Evolutionary conservation across 2,797 vertebrate genomes (phyloP).

Genomic region (Dendrocincla fuliginosa): DNA sequence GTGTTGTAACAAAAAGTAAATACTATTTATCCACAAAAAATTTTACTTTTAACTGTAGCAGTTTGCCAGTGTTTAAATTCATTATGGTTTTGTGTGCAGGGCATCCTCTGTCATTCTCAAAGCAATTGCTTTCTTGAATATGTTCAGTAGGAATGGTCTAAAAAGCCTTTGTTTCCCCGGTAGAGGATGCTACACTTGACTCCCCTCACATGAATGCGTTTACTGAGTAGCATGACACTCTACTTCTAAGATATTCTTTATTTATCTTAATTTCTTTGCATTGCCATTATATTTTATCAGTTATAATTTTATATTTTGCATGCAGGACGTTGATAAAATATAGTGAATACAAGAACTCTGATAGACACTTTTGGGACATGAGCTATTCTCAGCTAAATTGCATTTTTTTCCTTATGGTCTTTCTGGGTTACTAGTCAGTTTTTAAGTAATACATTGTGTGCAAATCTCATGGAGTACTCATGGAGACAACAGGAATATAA

Average conservation of each 20-base stretch:
- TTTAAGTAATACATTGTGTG: neutral
- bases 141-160: neutral
- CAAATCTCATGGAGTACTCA: neutral
- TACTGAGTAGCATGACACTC: neutral
- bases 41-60: neutral
- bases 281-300: neutral
- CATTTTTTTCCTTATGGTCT: neutral
- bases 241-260: neutral
- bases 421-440: neutral
- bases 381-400: neutral
- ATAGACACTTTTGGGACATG: neutral
- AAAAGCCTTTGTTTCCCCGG: neutral
- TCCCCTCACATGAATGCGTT: neutral
- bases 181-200: neutral
- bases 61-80: neutral
- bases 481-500: neutral
- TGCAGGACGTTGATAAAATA: neutral
- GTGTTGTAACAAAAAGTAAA: neutral
- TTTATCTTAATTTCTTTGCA: neutral
- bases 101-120: neutral
- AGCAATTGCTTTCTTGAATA: neutral
- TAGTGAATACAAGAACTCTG: neutral
- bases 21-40: neutral
- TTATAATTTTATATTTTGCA: neutral
- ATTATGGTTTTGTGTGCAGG: neutral